A percentile compares a stretch with the other conserved stretches of the same genome.
These are phyloP conservation scores for Cynaeus angustus DNA, from an alignment of 2,888 invertebrate genomes.

Conservation along the genomic window DNA sequence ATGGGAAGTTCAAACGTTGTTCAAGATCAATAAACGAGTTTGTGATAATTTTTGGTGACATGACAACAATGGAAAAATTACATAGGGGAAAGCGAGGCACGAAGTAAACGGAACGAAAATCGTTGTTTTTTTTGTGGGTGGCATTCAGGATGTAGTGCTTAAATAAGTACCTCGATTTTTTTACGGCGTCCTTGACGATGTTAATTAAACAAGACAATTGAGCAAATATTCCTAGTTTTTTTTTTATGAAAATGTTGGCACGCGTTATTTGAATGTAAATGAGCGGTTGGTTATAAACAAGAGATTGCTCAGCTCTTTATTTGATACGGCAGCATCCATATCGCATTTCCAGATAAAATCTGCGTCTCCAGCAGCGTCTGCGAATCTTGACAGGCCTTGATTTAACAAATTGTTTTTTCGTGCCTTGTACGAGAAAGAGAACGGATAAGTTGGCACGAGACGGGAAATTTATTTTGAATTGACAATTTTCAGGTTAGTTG, in stretches of 20 bases:
- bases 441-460: too few relatives aligned
- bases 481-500: too few relatives aligned
- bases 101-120: too few relatives aligned
- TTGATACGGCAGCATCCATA: slow-evolving; percentile 3
- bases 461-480: too few relatives aligned
- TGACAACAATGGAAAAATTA: slow-evolving; percentile 2
- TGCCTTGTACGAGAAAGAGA: background rate
- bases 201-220: slow-evolving; percentile 18
- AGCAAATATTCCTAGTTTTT: slow-evolving; percentile 12
- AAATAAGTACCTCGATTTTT: background rate
- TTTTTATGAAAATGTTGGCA: slow-evolving; percentile 25
- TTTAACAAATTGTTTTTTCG: slow-evolving; percentile 14
- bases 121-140: slow-evolving; percentile 1
- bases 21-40: background rate
- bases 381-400: slow-evolving; percentile 16
- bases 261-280: slow-evolving; percentile 27
- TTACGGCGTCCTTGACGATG: slow-evolving; percentile 1
- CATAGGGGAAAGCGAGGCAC: too few relatives aligned
- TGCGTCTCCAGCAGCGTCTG: slow-evolving; percentile 12
- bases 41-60: background rate
- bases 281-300: background rate
- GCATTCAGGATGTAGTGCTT: background rate
- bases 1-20: background rate
- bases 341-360: slow-evolving; percentile 15
- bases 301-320: slow-evolving; percentile 2